These are phyloP conservation scores for Chrysodeixis includens DNA, from an alignment of 2,888 invertebrate genomes.

Conservation along the genomic window DNA sequence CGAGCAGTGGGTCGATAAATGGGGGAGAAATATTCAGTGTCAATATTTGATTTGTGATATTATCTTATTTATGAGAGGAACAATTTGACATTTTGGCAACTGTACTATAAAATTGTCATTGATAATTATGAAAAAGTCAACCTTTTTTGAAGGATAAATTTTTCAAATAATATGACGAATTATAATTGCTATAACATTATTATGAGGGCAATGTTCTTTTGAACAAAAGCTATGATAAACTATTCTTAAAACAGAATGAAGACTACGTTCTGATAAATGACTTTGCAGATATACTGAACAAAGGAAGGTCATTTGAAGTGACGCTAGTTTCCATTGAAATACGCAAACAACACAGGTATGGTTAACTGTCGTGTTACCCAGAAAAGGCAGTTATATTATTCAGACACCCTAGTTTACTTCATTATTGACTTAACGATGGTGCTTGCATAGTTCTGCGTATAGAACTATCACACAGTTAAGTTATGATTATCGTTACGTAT, in stretches of 20 bases:
- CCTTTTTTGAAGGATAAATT: too few relatives aligned
- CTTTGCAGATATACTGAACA: background rate
- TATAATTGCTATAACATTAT: too few relatives aligned
- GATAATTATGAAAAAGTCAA: too few relatives aligned
- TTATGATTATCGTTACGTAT: too few relatives aligned
- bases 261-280: background rate
- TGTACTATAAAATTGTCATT: too few relatives aligned
- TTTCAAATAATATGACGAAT: too few relatives aligned
- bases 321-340: background rate
- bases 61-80: too few relatives aligned
- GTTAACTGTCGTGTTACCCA: background rate
- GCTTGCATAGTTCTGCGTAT: background rate
- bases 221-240: background rate
- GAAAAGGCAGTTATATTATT: conserved; percentile 1
- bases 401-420: background rate
- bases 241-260: background rate
- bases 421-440: background rate
- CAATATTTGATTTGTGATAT: too few relatives aligned
- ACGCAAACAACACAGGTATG: background rate
- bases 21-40: too few relatives aligned
- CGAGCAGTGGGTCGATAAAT: too few relatives aligned
- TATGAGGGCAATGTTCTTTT: background rate
- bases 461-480: background rate
- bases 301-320: background rate
- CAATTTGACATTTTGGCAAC: too few relatives aligned